phyloP scores from a whole-genome alignment of 2,797 vertebrate genomes.

The Chanos chanos region DNA sequence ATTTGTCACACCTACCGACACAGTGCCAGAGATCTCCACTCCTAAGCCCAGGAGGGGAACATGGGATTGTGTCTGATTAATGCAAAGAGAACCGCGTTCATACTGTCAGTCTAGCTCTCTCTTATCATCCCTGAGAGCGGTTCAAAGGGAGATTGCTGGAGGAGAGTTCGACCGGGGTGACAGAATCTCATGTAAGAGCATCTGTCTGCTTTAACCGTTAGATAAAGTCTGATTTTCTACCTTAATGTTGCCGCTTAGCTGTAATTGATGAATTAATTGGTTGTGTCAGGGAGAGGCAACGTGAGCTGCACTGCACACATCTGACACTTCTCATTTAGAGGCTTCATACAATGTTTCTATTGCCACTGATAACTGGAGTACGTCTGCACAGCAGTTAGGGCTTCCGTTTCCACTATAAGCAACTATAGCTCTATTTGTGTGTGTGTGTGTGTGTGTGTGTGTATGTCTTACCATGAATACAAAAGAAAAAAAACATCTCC shows the following conservation, averaged over 20 bases:
- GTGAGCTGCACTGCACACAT: no score
- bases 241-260: constrained; percentile 52
- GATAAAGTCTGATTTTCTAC: constrained; percentile 65
- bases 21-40: constrained; percentile 52
- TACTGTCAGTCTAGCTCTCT: constrained; percentile 52
- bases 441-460: no score
- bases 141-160: constrained; percentile 58
- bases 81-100: constrained; percentile 61
- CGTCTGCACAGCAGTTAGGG: no score
- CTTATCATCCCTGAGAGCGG: constrained; percentile 51
- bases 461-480: no score
- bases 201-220: constrained; percentile 74
- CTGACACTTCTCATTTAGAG: constrained; percentile 8
- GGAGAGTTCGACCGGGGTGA: constrained; percentile 55
- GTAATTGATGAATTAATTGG: constrained; percentile 76
- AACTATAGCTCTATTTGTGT: no score
- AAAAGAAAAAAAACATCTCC: no score
- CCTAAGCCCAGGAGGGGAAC: constrained; percentile 68
- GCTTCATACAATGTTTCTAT: background rate
- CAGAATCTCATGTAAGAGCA: constrained; percentile 66
- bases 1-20: constrained; percentile 72
- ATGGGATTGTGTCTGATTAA: constrained; percentile 62
- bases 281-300: constrained; percentile 64
- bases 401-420: no score
- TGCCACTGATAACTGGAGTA: background rate